A percentile compares a stretch with the other conserved stretches of the same genome.
Evolutionary conservation across 2,797 vertebrate species (phyloP).

Genomic region (Apogon talboti): DNA sequence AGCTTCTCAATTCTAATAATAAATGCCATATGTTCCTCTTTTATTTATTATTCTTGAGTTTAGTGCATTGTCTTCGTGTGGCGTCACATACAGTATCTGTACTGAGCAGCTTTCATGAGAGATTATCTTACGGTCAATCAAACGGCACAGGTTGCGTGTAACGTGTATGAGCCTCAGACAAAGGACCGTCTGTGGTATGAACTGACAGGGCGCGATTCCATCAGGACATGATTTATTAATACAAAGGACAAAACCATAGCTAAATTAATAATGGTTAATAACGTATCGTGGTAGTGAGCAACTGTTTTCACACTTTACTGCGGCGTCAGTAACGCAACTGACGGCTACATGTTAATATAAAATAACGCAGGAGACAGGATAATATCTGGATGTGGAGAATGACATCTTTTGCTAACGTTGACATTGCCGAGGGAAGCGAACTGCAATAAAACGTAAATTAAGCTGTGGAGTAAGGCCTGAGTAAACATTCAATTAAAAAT

Average conservation of each 20-base stretch:
- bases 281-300: not conserved
- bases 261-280: not conserved
- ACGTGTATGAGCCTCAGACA: conserved; percentile 21
- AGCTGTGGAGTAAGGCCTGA: too few species aligned
- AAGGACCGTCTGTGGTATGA: conserved; percentile 26
- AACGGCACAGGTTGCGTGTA: not conserved
- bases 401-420: not conserved
- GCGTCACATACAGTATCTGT: not conserved
- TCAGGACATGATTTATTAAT: not conserved
- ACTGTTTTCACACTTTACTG: too few species aligned
- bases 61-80: not conserved
- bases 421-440: not conserved
- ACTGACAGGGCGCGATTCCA: conserved; percentile 32
- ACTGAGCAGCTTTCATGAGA: not conserved
- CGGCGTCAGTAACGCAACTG: not conserved
- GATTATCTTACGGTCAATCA: not conserved
- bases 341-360: too few species aligned
- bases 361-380: not conserved
- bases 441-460: rapidly evolving
- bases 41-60: not conserved
- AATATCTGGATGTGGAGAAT: not conserved
- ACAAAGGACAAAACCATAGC: not conserved
- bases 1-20: not conserved
- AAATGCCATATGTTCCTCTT: not conserved
- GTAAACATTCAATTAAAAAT: not conserved